These are phyloP conservation scores for Mormyrus lacerda DNA, from an alignment of 2,113 vertebrate genomes.

Conservation along the genomic window DNA sequence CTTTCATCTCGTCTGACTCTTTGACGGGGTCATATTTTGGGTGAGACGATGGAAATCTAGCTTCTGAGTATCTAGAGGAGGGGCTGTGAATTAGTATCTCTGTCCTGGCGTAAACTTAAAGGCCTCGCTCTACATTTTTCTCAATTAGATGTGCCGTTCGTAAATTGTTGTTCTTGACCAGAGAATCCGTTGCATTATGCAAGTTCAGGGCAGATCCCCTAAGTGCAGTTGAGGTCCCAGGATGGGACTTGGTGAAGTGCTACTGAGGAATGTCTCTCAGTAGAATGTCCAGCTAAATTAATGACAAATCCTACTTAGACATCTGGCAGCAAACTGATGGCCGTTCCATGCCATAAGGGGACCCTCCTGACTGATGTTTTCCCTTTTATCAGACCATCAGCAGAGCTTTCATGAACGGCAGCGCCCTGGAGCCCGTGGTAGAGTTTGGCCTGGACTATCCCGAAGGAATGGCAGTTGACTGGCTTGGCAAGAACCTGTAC, in stretches of 20 bases:
- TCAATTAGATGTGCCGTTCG: not conserved
- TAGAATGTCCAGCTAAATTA: not conserved
- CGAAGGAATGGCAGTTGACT: constrained; percentile 95
- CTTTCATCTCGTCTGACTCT: not conserved
- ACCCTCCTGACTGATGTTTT: not conserved
- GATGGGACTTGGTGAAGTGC: not conserved
- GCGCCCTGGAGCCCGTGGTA: constrained; percentile 84
- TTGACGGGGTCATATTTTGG: not conserved
- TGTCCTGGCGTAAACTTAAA: not conserved
- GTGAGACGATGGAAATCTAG: not conserved
- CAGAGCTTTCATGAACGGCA: constrained; percentile 94
- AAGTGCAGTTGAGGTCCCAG: not conserved
- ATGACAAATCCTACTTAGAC: not conserved
- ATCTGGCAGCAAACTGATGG: not conserved
- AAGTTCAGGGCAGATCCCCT: not conserved
- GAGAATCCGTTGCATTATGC: not conserved
- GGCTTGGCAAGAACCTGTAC: constrained; percentile 94
- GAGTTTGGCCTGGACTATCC: constrained; percentile 95
- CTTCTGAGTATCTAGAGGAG: not conserved
- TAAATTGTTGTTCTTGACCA: not conserved
- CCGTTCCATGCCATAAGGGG: not conserved
- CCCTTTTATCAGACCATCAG: constrained; percentile 81
- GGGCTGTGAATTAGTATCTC: not conserved
- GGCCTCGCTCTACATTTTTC: not conserved
- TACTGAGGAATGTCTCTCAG: not conserved